Base-by-base conservation (phyloP, 1,140 invertebrate genomes). In the Drosophila elegans region DNA sequence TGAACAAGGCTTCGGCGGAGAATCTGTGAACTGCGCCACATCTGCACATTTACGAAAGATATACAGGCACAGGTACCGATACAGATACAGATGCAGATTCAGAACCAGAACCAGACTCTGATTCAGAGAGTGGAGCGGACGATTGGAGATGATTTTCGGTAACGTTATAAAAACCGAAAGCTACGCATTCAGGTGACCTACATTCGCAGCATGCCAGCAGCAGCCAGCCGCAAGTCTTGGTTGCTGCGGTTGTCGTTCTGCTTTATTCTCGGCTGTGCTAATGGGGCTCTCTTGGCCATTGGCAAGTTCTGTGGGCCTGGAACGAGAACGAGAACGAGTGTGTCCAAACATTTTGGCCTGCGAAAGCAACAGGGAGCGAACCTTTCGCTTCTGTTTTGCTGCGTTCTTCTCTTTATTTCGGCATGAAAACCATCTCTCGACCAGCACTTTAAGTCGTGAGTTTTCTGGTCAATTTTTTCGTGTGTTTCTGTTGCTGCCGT, bases 111-210 rank as follows among this genome's bases (percentile, higher is more conserved):
- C 16, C 41, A 27, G 49, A 64, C 36, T 44, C n/a, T 6, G 29
- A 32, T 6, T 5, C 12, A 21, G 11, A 13, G 34, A 72, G 57
- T 11, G 25, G 60, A 29, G 25, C 49, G n/a, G 53, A 54, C 32
- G 45, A 45, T 49, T 38, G 52, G 34, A 62, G 63, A 69, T 53
- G 54, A 45, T 59, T 88, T 88, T 77, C 21, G 80, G 64, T 71
- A 89, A 78, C 84, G 73, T 72, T 84, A 89, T 89, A 89, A 89
- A 88, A 89, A 89, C 69, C 89, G 84, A 89, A 89, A 89, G 84
- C 84, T 62, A 78, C 80, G 66, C 74, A 80, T 89, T 78, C 77
- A 78, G 80, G 80, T 89, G 84, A 89, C 84, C 84, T 64, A 89
- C 80, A 89, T 89, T 84, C 54, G 13, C 51, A 55, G 45, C 73